phyloP scores from a whole-genome alignment of 2,113 vertebrate species.

The Ivindomyrus marchei region DNA sequence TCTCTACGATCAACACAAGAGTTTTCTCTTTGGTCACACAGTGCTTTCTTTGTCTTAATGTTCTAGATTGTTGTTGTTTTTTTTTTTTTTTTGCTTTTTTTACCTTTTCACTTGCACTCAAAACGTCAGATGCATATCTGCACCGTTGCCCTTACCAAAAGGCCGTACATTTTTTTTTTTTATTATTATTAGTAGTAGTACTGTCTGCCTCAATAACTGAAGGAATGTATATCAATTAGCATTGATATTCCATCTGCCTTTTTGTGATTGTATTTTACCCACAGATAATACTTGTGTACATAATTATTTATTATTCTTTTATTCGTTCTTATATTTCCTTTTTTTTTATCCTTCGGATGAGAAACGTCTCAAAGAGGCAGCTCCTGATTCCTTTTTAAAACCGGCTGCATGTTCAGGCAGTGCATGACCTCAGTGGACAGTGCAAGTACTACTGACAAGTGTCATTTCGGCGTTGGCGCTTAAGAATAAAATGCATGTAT shows the following conservation, averaged over 20 bases:
- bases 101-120: not conserved
- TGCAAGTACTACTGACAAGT: slow-evolving; percentile 55
- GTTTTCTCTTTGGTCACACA: not conserved
- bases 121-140: not conserved
- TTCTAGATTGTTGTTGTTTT: not conserved
- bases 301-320: slow-evolving; percentile 34
- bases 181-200: not conserved
- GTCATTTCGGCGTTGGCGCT: slow-evolving; percentile 17
- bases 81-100: not conserved
- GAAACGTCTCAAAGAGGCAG: slow-evolving; percentile 41
- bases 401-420: slow-evolving; percentile 23
- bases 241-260: slow-evolving; percentile 35
- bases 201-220: slow-evolving; percentile 42
- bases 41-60: slow-evolving; percentile 12
- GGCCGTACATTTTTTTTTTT: slow-evolving; percentile 34
- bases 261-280: slow-evolving; percentile 46
- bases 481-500: slow-evolving; percentile 47
- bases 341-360: not conserved
- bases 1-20: not conserved
- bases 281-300: slow-evolving; percentile 37
- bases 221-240: slow-evolving; percentile 22
- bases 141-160: slow-evolving; percentile 43
- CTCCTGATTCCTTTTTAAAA: slow-evolving; percentile 35
- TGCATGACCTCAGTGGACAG: slow-evolving; percentile 41
- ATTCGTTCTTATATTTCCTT: slow-evolving; percentile 6